Evolutionary conservation across 2,888 invertebrate species (phyloP).

Genomic region (Hypsopygia costalis): DNA sequence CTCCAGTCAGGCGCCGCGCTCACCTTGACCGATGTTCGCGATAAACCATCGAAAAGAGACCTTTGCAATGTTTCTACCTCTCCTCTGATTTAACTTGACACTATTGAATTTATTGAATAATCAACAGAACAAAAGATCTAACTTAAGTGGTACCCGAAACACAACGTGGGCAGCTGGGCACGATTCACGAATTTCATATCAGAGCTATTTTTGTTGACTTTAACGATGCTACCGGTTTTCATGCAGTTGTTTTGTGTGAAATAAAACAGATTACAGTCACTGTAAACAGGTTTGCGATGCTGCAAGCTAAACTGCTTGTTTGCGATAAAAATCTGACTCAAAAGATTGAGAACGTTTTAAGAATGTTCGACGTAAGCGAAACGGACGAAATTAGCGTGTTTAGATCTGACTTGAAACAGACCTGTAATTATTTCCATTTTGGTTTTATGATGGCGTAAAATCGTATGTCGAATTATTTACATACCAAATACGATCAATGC

Average conservation of each 20-base stretch:
- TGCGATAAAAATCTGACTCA: not conserved
- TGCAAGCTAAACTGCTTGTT: not conserved
- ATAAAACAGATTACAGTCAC: not conserved
- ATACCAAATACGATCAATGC: too few species aligned
- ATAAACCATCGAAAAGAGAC: constrained; percentile 48
- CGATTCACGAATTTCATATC: not conserved
- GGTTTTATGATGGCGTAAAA: constrained; percentile 36
- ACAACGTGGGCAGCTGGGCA: not conserved
- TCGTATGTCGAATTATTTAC: constrained; percentile 16
- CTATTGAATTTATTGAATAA: not conserved
- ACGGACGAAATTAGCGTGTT: constrained; percentile 28
- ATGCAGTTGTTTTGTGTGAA: not conserved
- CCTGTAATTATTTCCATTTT: constrained; percentile 42
- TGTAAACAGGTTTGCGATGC: not conserved
- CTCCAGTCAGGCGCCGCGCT: constrained; percentile 47
- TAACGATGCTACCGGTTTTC: constrained; percentile 3
- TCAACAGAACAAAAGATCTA: not conserved
- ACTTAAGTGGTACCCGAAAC: not conserved
- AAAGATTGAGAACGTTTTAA: constrained; percentile 25
- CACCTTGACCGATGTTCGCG: constrained; percentile 63
- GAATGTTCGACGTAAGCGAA: constrained; percentile 23
- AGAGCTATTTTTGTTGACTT: not conserved
- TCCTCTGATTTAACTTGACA: constrained; percentile 10
- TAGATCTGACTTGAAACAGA: constrained; percentile 29
- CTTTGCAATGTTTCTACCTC: constrained; percentile 44